phyloP scores from a whole-genome alignment of 2,888 invertebrate species.

The Eristalis intricaria region DNA sequence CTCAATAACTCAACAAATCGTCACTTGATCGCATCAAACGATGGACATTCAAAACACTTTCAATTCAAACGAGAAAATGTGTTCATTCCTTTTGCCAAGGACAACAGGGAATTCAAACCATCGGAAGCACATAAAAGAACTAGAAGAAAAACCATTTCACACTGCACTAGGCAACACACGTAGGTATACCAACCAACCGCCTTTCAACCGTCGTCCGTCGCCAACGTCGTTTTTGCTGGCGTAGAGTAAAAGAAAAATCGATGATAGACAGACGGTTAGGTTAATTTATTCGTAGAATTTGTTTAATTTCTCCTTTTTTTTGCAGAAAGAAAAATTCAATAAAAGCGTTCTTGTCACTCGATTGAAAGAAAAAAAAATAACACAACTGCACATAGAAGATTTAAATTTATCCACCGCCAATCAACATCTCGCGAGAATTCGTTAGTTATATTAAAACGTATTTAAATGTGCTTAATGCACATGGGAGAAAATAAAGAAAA shows the following conservation, averaged over 20 bases:
- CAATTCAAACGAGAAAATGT: neutral
- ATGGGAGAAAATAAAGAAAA: neutral
- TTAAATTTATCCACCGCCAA: neutral
- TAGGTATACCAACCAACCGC: neutral
- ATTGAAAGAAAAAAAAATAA: neutral
- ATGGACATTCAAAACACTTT: neutral
- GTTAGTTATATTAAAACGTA: neutral
- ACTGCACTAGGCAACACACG: conserved; percentile 1
- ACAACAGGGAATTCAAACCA: neutral
- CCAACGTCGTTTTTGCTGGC: neutral
- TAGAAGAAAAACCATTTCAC: neutral
- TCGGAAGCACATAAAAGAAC: neutral
- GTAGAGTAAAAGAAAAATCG: conserved; percentile 45
- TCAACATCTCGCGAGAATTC: neutral
- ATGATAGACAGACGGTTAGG: conserved; percentile 31
- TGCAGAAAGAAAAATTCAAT: neutral
- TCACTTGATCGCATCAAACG: neutral
- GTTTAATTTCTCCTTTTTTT: neutral
- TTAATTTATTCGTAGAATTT: neutral
- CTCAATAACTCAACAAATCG: too few relatives aligned
- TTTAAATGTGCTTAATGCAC: neutral
- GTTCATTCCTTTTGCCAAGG: neutral
- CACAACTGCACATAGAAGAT: neutral
- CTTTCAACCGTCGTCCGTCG: neutral
- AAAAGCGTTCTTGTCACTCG: neutral